These are phyloP conservation scores for Scomber scombrus DNA, from an alignment of 2,113 vertebrate genomes.

Conservation along the genomic window DNA sequence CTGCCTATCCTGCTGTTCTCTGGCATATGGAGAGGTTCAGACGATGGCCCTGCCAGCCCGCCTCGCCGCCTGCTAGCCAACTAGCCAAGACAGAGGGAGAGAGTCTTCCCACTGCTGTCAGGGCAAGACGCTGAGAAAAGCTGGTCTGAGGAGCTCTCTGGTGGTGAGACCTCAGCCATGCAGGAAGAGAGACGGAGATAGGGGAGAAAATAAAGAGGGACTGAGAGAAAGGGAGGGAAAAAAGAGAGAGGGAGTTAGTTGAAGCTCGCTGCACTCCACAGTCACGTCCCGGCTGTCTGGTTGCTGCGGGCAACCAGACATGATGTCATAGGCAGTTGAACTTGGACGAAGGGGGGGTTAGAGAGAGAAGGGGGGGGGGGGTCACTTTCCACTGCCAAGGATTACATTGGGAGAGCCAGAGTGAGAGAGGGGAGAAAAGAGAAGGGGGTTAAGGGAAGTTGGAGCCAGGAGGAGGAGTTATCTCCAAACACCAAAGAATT, in stretches of 20 bases:
- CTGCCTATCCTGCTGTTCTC: conserved; percentile 79
- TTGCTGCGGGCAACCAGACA: conserved; percentile 91
- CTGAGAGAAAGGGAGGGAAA: conserved; percentile 59
- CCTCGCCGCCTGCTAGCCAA: conserved; percentile 65
- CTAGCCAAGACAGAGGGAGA: conserved; percentile 70
- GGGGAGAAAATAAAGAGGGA: conserved; percentile 55
- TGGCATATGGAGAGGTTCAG: conserved; percentile 79
- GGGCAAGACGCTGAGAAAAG: conserved; percentile 60
- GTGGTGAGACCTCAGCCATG: conserved; percentile 71
- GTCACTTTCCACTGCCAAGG: conserved; percentile 86
- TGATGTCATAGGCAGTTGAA: conserved; percentile 93
- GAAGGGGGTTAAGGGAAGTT: conserved; percentile 65
- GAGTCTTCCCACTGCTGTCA: conserved; percentile 46
- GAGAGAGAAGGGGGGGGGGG: conserved; percentile 78
- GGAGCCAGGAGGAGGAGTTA: conserved; percentile 74
- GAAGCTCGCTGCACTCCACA: conserved; percentile 84
- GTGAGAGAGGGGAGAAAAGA: conserved; percentile 50
- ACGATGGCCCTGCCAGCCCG: conserved; percentile 73
- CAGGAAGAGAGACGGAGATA: conserved; percentile 54
- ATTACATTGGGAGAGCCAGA: conserved; percentile 81
- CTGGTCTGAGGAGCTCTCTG: conserved; percentile 84
- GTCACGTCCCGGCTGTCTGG: conserved; percentile 92
- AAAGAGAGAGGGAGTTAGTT: conserved; percentile 73
- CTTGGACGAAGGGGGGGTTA: conserved; percentile 86
- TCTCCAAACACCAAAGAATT: conserved; percentile 64